Evolutionary conservation across 2,113 vertebrate genomes (phyloP), one percentile per base, ranked within the genome.

Genomic region (Entelurus aequoreus): DNA sequence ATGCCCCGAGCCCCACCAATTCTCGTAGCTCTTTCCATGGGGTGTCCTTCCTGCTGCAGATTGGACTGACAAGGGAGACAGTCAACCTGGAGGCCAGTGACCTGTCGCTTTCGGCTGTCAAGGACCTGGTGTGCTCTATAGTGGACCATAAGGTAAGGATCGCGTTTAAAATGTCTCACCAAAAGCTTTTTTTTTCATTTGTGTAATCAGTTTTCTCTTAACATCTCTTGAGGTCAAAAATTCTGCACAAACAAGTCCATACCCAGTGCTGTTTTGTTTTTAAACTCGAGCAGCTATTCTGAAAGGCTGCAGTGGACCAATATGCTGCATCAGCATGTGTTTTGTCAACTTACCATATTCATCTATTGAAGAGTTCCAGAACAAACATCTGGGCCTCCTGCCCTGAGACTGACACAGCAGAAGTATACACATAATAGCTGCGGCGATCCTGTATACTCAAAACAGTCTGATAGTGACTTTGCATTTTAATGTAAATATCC

Each of bases 51-150:
- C 91, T 98, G 42, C 91, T 98, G 75, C 96, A 98, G 84, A 98
- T 98, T 15, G 96, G 96, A 67, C 93, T 98, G 79, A 97, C 95
- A 28, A 88, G 96, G 55, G 96, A 98, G 85, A 97, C 90, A n/a
- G 94, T 98, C 69, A 94, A 94, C 87, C 90, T 97, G 80, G 96
- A 98, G 78, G 90, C 94, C 77, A 92, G 93, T 72, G 96, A 98
- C 77, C 88, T 96, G 65, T 95, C 95, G 9, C 88, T 98, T 68
- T 95, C 95, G 37, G 87, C 95, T 71, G 93, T 98, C 70, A 98
- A 97, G 83, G 96, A 98, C 82, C 91, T 97, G 19, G 94, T 98
- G 71, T 97, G 94, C 86, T 98, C 96, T 66, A 94, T 98, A 84
- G 95, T 98, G 86, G 96, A 98, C 88, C 96, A 98, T 78, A 98